Evolutionary conservation across 2,888 invertebrate genomes (phyloP), one percentile per base, ranked within the genome.

Genomic region (Eilema caniola): DNA sequence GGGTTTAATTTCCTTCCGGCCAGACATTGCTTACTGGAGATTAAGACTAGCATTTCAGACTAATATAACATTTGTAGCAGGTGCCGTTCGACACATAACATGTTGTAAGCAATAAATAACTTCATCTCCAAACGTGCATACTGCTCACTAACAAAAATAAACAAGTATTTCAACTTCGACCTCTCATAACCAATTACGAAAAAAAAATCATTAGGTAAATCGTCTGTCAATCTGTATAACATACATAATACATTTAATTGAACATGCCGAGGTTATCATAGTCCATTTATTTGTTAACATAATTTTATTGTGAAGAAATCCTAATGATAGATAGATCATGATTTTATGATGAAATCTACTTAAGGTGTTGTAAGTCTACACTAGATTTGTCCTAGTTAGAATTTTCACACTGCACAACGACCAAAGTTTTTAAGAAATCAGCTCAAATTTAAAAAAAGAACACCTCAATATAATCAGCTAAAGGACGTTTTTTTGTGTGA

Each of bases 151-250:
- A n/a, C 20, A 25, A 25, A 62, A 20, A 23, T 14, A 5, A 56
- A 57, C 5, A 20, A n/a, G 47, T n/a, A n/a, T 61, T 24, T 41
- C 33, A 67, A 71, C 56, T 65, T 41, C 24, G n/a, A 73, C 56
- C 41, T 77, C 75, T 65, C 24, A 23, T 62, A 81, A 75, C 69
- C 71, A 73, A 68, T 78, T 78, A 64, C 74, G 65, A 76, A 33
- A 71, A 77, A 57, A 56, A 76, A 66, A 64, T 66, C 20, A 69
- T 74, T 70, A 70, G 28, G 70, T 73, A 72, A 74, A 74, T 67
- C 60, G 65, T 64, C 69, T 70, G 70, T 82, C 73, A 74, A 74
- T 74, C 69, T 61, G 64, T 60, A 31, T 66, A 37, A 63, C 47
- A 47, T 20, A 53, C 14, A 69, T 71, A 37, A 64, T 59, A 66